Conservation (phyloP, 2,797 vertebrate genomes). For the Oryzias dopingdopingensis region DNA sequence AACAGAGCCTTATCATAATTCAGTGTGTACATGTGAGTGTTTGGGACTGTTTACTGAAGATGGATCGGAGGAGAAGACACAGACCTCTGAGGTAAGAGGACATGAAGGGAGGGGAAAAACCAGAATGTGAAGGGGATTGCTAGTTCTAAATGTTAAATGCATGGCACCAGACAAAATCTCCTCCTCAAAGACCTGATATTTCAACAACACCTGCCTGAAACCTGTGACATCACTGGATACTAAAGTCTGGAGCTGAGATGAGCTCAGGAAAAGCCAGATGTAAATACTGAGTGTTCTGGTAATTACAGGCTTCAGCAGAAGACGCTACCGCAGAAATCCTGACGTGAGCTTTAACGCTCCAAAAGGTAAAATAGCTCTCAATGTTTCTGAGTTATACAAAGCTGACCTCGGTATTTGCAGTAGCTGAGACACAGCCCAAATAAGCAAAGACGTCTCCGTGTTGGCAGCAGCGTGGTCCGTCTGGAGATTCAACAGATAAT, state of each 20-base stretch:
- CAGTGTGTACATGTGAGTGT: conserved; percentile 28
- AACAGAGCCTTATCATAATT: conserved; percentile 47
- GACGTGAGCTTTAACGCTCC: conserved; percentile 21
- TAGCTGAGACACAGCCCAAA: too few relatives aligned
- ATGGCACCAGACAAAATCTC: conserved; percentile 17
- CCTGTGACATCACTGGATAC: conserved; percentile 48
- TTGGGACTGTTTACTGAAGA: conserved; percentile 50
- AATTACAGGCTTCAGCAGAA: background rate
- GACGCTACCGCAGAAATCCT: conserved; percentile 7
- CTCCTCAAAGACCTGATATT: conserved; percentile 26
- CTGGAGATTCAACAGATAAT: too few relatives aligned
- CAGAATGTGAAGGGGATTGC: conserved; percentile 1
- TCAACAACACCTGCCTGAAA: conserved; percentile 38
- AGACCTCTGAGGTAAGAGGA: background rate
- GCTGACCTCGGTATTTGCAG: too few relatives aligned
- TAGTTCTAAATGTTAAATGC: background rate
- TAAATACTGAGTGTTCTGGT: conserved; percentile 44
- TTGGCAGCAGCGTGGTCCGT: too few relatives aligned
- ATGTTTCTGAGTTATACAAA: too few relatives aligned
- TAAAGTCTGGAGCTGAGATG: conserved; percentile 10
- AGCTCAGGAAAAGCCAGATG: conserved; percentile 1
- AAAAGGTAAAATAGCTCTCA: background rate
- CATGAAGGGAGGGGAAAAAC: conserved; percentile 12
- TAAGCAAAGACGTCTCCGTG: too few relatives aligned
- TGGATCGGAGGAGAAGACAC: conserved; percentile 22